Percentiles rank a stretch among this genome's conserved stretches.
Conservation (phyloP, 35 echinoderm and acorn worm genomes). For the Chiridota heheva region DNA sequence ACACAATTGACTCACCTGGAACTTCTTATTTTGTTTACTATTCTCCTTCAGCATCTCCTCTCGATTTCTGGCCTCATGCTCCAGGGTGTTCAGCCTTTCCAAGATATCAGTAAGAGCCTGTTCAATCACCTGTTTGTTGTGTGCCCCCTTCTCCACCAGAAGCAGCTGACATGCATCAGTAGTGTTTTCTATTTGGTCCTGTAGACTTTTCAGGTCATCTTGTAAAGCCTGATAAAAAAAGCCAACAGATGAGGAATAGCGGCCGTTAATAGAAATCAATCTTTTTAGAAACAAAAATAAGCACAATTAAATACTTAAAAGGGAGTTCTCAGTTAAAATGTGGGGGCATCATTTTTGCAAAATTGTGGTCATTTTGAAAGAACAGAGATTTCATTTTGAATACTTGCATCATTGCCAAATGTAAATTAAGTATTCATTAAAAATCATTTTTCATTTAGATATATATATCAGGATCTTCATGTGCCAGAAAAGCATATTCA, state of each 20-base stretch:
- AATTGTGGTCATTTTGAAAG: no score
- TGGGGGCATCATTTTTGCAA: no score
- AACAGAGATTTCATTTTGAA: no score
- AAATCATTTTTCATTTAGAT: no score
- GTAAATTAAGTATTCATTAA: no score
- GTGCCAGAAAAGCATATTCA: no score
- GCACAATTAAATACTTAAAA: neutral
- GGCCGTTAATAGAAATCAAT: neutral
- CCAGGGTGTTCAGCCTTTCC: constrained; percentile 75
- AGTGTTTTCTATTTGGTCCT: constrained; percentile 83
- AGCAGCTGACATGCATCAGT: constrained; percentile 87
- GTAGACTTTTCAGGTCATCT: constrained; percentile 81
- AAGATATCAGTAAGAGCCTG: constrained; percentile 80
- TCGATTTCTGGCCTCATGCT: constrained; percentile 80
- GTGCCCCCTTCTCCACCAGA: constrained; percentile 58
- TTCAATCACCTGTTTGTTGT: constrained; percentile 75
- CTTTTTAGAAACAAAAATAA: neutral
- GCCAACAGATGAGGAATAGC: neutral
- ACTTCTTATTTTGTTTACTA: constrained; percentile 67
- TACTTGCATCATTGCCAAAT: no score
- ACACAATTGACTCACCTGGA: constrained; percentile 72
- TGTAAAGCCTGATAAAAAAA: constrained; percentile 69
- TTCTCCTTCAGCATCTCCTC: constrained; percentile 76
- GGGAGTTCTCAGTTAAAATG: no score
- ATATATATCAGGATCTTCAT: no score